phyloP scores from a whole-genome alignment of 2,797 vertebrate species.

The Neomorphus geoffroyi region DNA sequence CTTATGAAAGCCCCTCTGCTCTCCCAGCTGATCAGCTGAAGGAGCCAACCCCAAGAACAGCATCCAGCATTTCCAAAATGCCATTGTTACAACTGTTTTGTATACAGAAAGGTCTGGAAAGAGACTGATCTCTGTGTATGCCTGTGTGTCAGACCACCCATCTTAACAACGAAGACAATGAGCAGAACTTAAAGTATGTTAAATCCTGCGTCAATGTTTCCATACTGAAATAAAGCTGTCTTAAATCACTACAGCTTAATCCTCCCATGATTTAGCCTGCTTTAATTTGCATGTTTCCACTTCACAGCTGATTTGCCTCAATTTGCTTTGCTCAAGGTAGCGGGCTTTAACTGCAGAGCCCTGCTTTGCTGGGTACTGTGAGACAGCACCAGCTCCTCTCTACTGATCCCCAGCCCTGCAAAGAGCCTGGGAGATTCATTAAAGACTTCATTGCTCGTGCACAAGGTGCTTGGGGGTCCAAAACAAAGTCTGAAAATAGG shows the following conservation, averaged over 20 bases:
- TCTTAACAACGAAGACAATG: background rate
- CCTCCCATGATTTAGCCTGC: background rate
- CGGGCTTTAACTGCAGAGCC: rapidly evolving
- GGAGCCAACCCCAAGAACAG: background rate
- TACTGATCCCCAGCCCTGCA: background rate
- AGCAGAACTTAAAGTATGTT: background rate
- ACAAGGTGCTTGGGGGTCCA: rapidly evolving
- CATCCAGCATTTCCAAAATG: background rate
- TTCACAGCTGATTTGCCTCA: background rate
- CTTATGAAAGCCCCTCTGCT: background rate
- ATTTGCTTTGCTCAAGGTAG: background rate
- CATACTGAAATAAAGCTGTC: background rate
- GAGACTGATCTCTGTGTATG: background rate
- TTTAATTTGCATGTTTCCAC: background rate
- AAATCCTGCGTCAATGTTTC: background rate
- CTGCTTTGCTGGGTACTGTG: background rate
- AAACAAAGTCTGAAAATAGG: background rate
- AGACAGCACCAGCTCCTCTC: background rate
- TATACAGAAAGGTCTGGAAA: background rate
- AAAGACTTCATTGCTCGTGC: rapidly evolving
- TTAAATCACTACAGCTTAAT: background rate
- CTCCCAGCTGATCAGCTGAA: background rate
- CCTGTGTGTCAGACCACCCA: background rate
- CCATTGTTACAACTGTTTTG: background rate
- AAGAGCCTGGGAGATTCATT: background rate